A percentile compares a stretch with the other conserved stretches of the same genome.
phyloP scores from a whole-genome alignment of 2,113 vertebrate species.

The Mormoops blainvillei region DNA sequence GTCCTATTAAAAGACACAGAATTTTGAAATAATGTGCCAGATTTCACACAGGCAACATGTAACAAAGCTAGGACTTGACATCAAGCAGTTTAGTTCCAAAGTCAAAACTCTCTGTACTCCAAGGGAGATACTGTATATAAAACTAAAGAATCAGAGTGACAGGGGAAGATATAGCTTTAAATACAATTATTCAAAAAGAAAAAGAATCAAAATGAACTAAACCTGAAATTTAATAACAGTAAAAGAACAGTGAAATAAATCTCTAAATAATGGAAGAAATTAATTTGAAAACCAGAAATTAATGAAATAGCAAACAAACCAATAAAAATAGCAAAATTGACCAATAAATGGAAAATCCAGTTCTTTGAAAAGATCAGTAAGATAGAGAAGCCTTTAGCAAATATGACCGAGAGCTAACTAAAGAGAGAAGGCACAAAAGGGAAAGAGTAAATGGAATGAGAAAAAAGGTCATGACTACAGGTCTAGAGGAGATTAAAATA shows the following conservation, averaged over 20 bases:
- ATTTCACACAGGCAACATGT: background rate
- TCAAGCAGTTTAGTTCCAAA: background rate
- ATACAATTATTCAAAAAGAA: background rate
- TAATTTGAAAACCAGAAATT: background rate
- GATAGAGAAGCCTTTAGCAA: constrained; percentile 23
- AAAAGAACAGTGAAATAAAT: background rate
- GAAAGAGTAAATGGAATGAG: background rate
- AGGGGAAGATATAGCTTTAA: background rate
- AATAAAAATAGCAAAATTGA: constrained; percentile 5
- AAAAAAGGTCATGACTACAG: background rate
- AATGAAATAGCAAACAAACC: background rate
- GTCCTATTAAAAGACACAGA: background rate
- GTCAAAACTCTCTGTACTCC: background rate
- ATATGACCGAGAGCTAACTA: constrained; percentile 19
- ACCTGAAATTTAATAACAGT: background rate
- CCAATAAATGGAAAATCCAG: constrained; percentile 31
- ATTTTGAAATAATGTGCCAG: background rate
- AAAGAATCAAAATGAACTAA: background rate
- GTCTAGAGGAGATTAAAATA: constrained; percentile 39
- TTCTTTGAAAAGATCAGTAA: constrained; percentile 46
- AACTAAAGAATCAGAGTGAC: background rate
- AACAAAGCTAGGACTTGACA: background rate
- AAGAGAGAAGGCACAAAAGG: background rate
- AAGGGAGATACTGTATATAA: background rate
- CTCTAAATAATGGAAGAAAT: background rate